Base-by-base conservation (phyloP, 92 coral and sea anemone species). In the Palythoa heliodiscus region DNA sequence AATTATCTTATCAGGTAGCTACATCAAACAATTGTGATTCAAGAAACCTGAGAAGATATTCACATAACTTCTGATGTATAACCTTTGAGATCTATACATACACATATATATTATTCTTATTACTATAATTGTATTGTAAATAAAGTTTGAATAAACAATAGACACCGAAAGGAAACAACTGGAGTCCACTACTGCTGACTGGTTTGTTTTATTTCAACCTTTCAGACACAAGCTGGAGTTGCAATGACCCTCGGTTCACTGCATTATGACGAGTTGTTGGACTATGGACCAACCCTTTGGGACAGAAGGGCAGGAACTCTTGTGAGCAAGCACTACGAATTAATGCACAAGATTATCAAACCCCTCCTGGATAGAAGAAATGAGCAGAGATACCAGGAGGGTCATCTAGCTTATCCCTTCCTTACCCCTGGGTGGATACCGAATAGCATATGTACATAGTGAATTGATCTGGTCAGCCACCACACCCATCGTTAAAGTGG, bases 361-460 rank as follows among this genome's bases (percentile, higher is more conserved):
- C 92, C 90, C 82, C 90, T 91, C 90, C 87, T 97, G 85, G 93
- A 97, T 23, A 71, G 78, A 23, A 86, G 94, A 23, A 97, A 97
- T 68, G 47, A 60, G 57, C 40, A 82, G 58, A 82, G 99, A 58
- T 87, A 89, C 70, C 89, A 80, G 68, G 87, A 91, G 70, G 99
- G 98, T n/a, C 93, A 97, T 79, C 98, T 97, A 52, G 92, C 97
- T 12, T 97, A 97, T 63, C 99, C 99, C 25, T 97, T 89, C 70
- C 89, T 97, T n/a, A 91, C 91, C 38, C 99, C 99, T 0, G 98
- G 96, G 19, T 94, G 98, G 97, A 90, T 97, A 48, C 99, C 99
- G 5, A 95, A 95, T 78, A 91, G 97, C 71, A 95, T 95, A 77
- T 89, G 89, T 68, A 92, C 95, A 12, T 92, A 87, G 74, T 67